These are phyloP conservation scores for Acanthococcus lagerstroemiae DNA, from an alignment of 2,888 invertebrate species.

Conservation along the genomic window DNA sequence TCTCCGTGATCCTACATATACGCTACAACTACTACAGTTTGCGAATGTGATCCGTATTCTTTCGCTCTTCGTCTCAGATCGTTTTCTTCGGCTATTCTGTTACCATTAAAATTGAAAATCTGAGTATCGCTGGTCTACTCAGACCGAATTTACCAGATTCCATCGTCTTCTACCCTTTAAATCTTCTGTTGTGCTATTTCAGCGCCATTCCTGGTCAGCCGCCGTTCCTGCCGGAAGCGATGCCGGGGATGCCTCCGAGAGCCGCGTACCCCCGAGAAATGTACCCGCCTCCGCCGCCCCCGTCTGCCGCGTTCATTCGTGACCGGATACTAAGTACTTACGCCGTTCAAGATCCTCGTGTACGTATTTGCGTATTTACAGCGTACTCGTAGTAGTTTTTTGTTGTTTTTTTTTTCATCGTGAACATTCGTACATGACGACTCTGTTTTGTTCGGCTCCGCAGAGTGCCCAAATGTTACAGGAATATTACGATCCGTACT, in stretches of 20 bases:
- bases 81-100: too few species aligned
- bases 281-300: constrained; percentile 58
- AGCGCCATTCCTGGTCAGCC: neutral
- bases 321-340: constrained; percentile 81
- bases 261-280: constrained; percentile 42
- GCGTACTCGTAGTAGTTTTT: too few species aligned
- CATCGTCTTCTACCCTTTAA: too few species aligned
- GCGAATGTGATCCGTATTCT: too few species aligned
- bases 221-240: constrained; percentile 4
- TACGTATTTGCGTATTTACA: too few species aligned
- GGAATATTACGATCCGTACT: constrained; percentile 21
- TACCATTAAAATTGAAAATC: too few species aligned
- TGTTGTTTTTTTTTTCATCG: too few species aligned
- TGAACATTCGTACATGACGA: neutral
- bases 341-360: constrained; percentile 11
- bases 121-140: too few species aligned
- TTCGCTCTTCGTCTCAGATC: too few species aligned
- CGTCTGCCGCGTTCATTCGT: constrained; percentile 75
- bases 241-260: neutral
- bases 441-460: neutral
- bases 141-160: too few species aligned
- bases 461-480: neutral
- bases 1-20: too few species aligned
- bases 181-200: neutral
- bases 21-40: too few species aligned